Conservation (phyloP, 2,113 vertebrate genomes). For the Cyanoramphus novaezelandiae region DNA sequence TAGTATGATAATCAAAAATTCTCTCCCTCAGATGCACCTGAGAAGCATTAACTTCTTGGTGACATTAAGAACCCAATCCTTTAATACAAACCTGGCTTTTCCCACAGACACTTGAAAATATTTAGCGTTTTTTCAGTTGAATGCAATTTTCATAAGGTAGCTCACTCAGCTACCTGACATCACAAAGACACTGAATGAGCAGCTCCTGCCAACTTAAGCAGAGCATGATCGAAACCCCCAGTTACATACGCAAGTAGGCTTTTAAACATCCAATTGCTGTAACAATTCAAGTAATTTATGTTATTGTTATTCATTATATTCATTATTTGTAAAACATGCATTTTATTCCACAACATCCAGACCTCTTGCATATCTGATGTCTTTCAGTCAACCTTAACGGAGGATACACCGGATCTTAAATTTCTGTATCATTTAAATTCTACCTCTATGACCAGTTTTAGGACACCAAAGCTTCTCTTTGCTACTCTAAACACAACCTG, state of each 20-base stretch:
- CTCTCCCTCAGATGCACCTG: slow-evolving; percentile 35
- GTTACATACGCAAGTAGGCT: background rate
- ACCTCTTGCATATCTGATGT: too few relatives aligned
- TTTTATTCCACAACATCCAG: rapidly evolving
- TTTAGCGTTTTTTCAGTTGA: slow-evolving; percentile 58
- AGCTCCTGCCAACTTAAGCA: slow-evolving; percentile 9
- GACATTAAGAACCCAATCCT: slow-evolving; percentile 54
- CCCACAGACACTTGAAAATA: slow-evolving; percentile 61
- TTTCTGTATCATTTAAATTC: background rate
- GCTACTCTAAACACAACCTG: background rate
- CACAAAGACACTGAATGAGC: background rate
- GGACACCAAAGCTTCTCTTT: background rate
- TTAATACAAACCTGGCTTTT: slow-evolving; percentile 55
- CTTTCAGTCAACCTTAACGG: background rate
- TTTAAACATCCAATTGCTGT: background rate
- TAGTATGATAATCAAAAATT: slow-evolving; percentile 1
- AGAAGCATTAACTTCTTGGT: slow-evolving; percentile 51
- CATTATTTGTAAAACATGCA: background rate
- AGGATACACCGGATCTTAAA: background rate
- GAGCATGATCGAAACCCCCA: background rate
- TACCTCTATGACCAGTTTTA: background rate
- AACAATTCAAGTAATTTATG: background rate
- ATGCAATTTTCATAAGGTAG: slow-evolving; percentile 62
- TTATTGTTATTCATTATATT: background rate
- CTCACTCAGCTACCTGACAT: slow-evolving; percentile 51